Evolutionary conservation across 2,797 vertebrate species (phyloP).

Genomic region (Molothrus ater): DNA sequence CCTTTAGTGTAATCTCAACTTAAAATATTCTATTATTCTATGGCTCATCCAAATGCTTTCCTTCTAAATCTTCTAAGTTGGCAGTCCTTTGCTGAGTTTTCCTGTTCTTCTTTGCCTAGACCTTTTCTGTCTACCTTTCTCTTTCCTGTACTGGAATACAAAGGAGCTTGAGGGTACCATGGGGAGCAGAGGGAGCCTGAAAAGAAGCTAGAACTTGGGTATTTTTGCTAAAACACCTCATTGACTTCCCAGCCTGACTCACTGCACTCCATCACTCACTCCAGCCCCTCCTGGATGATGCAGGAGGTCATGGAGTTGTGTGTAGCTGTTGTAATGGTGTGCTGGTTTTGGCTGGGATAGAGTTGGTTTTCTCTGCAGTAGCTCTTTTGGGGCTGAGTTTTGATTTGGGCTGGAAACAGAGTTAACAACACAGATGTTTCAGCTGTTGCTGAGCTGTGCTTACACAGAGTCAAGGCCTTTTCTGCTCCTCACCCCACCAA

Average conservation of each 20-base stretch:
- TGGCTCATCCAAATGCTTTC: not conserved
- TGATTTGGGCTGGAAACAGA: not conserved
- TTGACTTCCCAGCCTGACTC: not conserved
- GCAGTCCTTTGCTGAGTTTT: not conserved
- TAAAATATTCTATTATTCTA: not conserved
- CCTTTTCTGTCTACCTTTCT: not conserved
- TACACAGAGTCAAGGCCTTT: not conserved
- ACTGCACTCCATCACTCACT: not conserved
- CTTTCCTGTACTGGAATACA: not conserved
- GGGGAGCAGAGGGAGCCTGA: not conserved
- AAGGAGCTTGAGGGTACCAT: fast-evolving
- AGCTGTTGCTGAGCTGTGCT: not conserved
- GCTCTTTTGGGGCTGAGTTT: not conserved
- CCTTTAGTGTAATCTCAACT: not conserved
- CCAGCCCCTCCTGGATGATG: not conserved
- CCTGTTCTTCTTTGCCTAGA: not conserved
- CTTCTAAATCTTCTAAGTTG: not conserved
- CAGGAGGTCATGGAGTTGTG: not conserved
- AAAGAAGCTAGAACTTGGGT: not conserved
- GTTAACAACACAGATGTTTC: not conserved
- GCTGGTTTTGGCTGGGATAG: not conserved
- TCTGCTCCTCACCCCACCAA: not conserved
- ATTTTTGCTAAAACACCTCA: not conserved
- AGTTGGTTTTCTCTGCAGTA: not conserved
- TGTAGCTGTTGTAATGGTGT: not conserved